These are phyloP conservation scores for Oreocharis arfaki DNA, from an alignment of 2,113 vertebrate species.

Conservation along the genomic window DNA sequence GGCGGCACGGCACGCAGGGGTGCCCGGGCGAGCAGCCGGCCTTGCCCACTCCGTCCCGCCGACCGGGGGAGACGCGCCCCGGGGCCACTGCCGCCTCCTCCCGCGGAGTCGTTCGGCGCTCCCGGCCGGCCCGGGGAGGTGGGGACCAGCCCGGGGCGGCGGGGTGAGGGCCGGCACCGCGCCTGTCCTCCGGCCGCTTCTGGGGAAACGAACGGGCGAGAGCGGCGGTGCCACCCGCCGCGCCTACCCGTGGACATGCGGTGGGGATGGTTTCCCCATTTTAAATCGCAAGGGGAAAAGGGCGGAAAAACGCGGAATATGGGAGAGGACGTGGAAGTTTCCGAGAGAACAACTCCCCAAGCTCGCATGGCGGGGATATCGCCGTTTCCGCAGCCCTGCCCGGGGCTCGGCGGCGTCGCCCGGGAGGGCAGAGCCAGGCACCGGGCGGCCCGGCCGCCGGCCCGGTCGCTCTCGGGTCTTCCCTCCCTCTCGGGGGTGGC, in stretches of 20 bases:
- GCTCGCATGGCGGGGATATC: neutral
- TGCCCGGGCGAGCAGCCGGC: neutral
- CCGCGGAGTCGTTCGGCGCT: neutral
- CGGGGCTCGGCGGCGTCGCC: neutral
- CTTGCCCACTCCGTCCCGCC: neutral
- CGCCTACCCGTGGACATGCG: neutral
- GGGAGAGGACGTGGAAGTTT: neutral
- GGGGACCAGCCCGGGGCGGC: neutral
- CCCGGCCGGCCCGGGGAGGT: neutral
- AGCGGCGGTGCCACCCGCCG: neutral
- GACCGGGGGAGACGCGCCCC: neutral
- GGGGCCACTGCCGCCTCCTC: neutral
- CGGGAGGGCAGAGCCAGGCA: neutral
- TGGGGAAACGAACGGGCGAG: neutral
- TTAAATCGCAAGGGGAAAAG: neutral
- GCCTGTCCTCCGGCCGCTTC: neutral
- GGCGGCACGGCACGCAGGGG: constrained; percentile 16
- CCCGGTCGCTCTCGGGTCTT: neutral
- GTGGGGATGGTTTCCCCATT: neutral
- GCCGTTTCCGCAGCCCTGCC: neutral
- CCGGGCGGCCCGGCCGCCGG: neutral
- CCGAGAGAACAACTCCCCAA: neutral
- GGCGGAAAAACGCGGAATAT: neutral
- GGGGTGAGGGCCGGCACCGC: neutral
- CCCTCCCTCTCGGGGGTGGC: neutral